A percentile compares a stretch with the other conserved stretches of the same genome.
phyloP scores from a whole-genome alignment of 1,140 invertebrate species.

The Drosophila melanica region DNA sequence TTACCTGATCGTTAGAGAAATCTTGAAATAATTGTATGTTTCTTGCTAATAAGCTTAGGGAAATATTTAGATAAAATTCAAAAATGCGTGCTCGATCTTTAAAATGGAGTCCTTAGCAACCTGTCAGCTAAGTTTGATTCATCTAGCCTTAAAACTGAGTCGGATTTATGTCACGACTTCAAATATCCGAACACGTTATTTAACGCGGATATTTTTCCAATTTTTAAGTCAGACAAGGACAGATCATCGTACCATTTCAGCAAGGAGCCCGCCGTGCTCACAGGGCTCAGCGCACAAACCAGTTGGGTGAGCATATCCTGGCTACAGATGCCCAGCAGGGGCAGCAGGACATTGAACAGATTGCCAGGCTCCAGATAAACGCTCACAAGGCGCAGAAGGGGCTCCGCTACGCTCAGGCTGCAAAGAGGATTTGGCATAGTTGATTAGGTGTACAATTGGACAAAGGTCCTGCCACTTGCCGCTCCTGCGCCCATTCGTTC shows the following conservation, averaged over 20 bases:
- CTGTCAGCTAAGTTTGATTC: no score
- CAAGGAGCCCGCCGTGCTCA: conserved; percentile 60
- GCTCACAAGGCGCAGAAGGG: conserved; percentile 49
- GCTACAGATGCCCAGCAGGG: conserved; percentile 57
- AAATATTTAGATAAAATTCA: no score
- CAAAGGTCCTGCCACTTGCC: conserved; percentile 20
- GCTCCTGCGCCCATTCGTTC: conserved; percentile 69
- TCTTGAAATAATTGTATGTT: no score
- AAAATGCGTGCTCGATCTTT: no score
- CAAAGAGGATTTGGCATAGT: background rate
- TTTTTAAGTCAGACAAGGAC: no score
- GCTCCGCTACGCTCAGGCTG: conserved; percentile 44
- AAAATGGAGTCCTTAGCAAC: no score
- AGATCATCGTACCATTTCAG: conserved; percentile 59
- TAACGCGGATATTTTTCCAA: no score
- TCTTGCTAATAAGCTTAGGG: no score
- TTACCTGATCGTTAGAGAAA: no score
- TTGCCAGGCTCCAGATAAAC: conserved; percentile 47
- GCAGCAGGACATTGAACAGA: conserved; percentile 61
- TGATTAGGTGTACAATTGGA: background rate
- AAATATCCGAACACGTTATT: no score
- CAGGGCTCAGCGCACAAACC: conserved; percentile 40
- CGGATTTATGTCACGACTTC: no score
- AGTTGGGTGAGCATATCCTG: conserved; percentile 60
- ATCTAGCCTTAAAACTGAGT: background rate